Evolutionary conservation across 2,113 vertebrate species (phyloP).

Genomic region (Brevimyrus niger): DNA sequence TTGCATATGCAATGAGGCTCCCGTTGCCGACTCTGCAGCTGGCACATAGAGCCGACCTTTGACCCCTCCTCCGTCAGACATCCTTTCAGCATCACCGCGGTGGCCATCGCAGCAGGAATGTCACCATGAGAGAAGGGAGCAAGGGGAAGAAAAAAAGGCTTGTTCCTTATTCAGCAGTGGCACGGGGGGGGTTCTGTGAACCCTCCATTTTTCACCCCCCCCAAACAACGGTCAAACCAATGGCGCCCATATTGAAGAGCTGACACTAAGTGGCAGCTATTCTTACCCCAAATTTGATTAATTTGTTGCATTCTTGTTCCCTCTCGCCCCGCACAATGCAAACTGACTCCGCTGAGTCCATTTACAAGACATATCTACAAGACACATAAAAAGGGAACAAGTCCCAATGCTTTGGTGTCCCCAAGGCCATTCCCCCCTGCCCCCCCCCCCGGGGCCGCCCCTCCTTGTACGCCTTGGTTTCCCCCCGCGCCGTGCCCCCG

Average conservation of each 20-base stretch:
- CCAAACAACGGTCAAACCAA: conserved; percentile 49
- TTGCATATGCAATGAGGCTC: conserved; percentile 51
- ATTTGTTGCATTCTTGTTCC: conserved; percentile 77
- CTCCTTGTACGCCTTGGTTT: no score
- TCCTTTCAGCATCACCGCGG: conserved; percentile 59
- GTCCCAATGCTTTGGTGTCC: conserved; percentile 43
- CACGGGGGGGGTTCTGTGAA: conserved; percentile 61
- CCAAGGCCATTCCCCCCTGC: not conserved
- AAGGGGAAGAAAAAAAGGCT: conserved; percentile 57
- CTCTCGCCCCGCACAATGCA: conserved; percentile 69
- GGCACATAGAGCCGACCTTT: conserved; percentile 71
- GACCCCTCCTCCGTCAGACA: conserved; percentile 61
- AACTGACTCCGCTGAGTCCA: conserved; percentile 77
- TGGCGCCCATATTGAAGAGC: conserved; percentile 26
- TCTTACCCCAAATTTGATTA: conserved; percentile 79
- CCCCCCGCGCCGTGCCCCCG: no score
- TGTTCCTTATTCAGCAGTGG: conserved; percentile 61
- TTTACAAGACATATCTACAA: conserved; percentile 63
- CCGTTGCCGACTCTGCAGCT: conserved; percentile 71
- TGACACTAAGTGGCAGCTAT: conserved; percentile 67
- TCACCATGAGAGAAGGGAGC: conserved; percentile 55
- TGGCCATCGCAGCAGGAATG: conserved; percentile 61
- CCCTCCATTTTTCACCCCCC: conserved; percentile 72
- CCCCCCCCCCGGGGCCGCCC: not conserved
- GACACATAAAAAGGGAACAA: conserved; percentile 46